These are phyloP conservation scores for Drosophila pruinosa DNA, from an alignment of 1,140 invertebrate genomes.

Conservation along the genomic window DNA sequence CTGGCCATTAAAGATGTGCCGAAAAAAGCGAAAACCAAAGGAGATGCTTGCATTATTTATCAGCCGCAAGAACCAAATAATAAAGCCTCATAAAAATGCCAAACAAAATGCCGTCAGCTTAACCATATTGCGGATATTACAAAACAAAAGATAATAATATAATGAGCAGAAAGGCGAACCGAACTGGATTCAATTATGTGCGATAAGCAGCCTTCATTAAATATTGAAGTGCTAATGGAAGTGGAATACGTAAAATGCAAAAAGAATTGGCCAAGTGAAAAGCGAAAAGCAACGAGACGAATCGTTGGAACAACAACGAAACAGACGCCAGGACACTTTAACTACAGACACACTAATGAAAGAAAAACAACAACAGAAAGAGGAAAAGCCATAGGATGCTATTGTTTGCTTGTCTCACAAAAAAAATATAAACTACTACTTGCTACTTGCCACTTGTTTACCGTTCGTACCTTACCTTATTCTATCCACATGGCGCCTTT, in stretches of 20 bases:
- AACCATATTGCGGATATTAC: constrained; percentile 66
- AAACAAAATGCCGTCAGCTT: constrained; percentile 25
- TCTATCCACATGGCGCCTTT: constrained; percentile 17
- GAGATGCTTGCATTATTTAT: constrained; percentile 64
- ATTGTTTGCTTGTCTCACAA: constrained; percentile 9
- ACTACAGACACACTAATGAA: constrained; percentile 21
- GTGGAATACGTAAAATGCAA: constrained; percentile 46
- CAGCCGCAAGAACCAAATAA: constrained; percentile 60
- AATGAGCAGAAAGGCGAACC: constrained; percentile 68
- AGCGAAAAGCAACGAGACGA: not conserved
- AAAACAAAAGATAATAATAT: constrained; percentile 79
- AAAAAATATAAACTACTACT: constrained; percentile 3
- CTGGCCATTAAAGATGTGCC: constrained; percentile 37
- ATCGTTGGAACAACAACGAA: too few relatives aligned
- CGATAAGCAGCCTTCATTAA: constrained; percentile 78
- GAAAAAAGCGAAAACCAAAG: constrained; percentile 19
- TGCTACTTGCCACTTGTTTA: constrained; percentile 19
- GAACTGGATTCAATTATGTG: constrained; percentile 71
- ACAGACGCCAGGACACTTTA: not conserved
- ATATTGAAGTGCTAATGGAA: constrained; percentile 77
- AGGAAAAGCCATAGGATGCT: not conserved
- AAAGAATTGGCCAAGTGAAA: constrained; percentile 1
- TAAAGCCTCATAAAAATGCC: constrained; percentile 65
- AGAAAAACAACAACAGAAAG: not conserved
- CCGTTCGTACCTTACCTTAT: constrained; percentile 12